Evolutionary conservation across 2,113 vertebrate genomes (phyloP), one percentile per base, ranked within the genome.

Genomic region (Myiozetetes cayanensis): DNA sequence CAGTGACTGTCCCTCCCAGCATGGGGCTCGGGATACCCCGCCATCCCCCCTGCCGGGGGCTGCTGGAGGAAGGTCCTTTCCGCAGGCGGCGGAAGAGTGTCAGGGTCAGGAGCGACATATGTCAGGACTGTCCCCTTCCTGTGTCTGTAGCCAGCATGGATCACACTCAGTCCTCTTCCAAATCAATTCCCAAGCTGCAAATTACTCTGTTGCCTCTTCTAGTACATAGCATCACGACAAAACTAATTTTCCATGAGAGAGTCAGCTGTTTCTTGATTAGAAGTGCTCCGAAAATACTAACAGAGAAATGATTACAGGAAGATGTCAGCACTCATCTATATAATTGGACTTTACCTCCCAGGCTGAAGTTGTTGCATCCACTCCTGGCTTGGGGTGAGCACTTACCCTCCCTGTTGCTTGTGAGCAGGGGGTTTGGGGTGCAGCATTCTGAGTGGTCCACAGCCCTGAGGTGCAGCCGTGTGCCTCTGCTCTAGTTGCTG

Each of bases 211-310:
- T 95, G 93, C 85, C 87, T 84, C 70, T 87, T 89, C 94, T 81
- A 47, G 61, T 77, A 37, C 8, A 4, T 85, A 79, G 92, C 80
- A 63, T 91, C 55, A 39, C 0, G 14, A 71, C 76, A 72, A 91
- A 93, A 91, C 91, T 89, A 85, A 94, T 94, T 95, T 96, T 96
- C 89, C 77, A n/a, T 89, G 93, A 62, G 94, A 80, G 90, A 91
- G 75, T 95, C 90, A 96, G 93, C 93, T 95, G 87, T 95, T 97
- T 95, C 85, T 89, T 94, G 94, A 95, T 96, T 95, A 96, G 90
- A 95, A 97, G 92, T 96, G 94, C 83, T 96, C 92, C 4, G 1
- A 94, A 96, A 97, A 95, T 96, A 95, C 79, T 78, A 81, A 74
- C 79, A 59, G 92, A 92, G 61, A 91, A 91, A 91, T 95, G 92